Conservation (phyloP, 2,113 vertebrate species). For the Chlorodrepanis virens region DNA sequence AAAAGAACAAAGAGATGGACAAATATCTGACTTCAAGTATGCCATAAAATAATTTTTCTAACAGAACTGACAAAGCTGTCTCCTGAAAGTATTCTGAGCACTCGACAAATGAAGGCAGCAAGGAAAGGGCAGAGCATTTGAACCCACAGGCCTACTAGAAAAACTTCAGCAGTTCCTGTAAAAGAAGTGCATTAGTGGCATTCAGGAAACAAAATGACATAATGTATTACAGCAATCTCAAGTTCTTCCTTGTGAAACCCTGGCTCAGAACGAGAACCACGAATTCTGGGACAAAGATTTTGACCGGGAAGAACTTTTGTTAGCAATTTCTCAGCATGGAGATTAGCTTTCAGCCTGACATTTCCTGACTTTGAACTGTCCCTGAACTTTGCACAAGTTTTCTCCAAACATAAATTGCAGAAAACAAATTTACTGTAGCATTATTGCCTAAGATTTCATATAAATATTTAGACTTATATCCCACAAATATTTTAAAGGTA, state of each 20-base stretch:
- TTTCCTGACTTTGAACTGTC: neutral
- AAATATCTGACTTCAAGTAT: neutral
- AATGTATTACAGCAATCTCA: neutral
- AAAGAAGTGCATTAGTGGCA: neutral
- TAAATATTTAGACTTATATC: neutral
- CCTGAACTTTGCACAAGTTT: neutral
- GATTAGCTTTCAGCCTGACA: neutral
- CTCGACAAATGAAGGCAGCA: neutral
- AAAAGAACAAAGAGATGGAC: neutral
- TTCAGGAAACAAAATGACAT: neutral
- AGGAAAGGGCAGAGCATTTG: neutral
- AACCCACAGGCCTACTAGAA: neutral
- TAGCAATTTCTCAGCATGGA: neutral
- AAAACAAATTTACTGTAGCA: neutral
- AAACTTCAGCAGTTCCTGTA: neutral
- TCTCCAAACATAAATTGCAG: neutral
- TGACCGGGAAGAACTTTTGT: neutral
- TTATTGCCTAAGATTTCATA: neutral
- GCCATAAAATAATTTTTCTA: conserved; percentile 20
- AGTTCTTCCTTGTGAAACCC: neutral
- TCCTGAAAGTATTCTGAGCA: neutral
- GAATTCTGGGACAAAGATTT: neutral
- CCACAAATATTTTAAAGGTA: neutral
- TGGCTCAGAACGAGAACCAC: neutral
- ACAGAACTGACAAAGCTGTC: conserved; percentile 18